Evolutionary conservation across 2,888 invertebrate genomes (phyloP).

Genomic region (Labia minor): DNA sequence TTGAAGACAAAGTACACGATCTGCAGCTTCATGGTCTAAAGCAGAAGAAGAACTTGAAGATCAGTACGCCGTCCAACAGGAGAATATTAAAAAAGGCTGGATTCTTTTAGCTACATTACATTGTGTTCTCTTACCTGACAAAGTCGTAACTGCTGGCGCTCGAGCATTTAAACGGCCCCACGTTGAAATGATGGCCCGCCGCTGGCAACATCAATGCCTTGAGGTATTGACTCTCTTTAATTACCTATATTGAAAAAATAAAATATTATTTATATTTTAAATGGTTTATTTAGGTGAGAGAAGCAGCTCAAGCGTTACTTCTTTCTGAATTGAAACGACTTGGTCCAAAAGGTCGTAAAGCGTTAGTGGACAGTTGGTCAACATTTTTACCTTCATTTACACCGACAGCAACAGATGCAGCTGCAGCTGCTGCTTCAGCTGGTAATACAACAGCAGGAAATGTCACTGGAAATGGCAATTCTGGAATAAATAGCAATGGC

Average conservation of each 20-base stretch:
- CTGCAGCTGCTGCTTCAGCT: constrained; percentile 16
- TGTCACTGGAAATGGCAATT: constrained; percentile 13
- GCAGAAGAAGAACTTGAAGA: constrained; percentile 75
- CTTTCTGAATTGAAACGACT: constrained; percentile 84
- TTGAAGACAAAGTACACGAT: constrained; percentile 33
- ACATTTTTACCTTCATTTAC: constrained; percentile 79
- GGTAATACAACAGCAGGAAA: constrained; percentile 8
- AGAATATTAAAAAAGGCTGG: constrained; percentile 96
- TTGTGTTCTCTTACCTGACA: constrained; percentile 89
- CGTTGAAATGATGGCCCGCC: constrained; percentile 91
- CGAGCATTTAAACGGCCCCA: constrained; percentile 85
- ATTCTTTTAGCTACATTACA: constrained; percentile 90
- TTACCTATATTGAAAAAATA: constrained; percentile 3
- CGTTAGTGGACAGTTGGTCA: constrained; percentile 90
- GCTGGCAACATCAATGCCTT: constrained; percentile 98
- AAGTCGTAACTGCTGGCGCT: constrained; percentile 57
- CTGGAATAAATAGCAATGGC: not conserved
- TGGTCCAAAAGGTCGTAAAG: constrained; percentile 82
- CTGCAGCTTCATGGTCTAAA: constrained; percentile 45
- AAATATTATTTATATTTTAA: no score
- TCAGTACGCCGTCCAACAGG: constrained; percentile 72
- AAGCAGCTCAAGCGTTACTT: constrained; percentile 91
- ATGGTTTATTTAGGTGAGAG: constrained; percentile 49
- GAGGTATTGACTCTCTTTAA: constrained; percentile 59
- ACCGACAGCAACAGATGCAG: constrained; percentile 14